phyloP scores from a whole-genome alignment of 2,888 invertebrate species.

The Hirtodrosophila duncani region DNA sequence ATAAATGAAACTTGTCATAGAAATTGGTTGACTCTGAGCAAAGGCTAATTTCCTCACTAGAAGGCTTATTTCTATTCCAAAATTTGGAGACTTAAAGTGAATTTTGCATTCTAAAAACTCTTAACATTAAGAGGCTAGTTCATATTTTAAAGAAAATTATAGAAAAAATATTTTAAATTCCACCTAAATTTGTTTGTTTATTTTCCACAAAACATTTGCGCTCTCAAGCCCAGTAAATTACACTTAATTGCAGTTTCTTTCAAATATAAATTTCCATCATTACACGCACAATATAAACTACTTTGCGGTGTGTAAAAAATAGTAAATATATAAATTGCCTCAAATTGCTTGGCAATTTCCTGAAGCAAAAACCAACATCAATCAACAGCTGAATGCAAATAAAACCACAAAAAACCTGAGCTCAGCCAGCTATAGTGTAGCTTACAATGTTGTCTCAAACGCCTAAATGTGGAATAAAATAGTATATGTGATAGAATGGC shows the following conservation, averaged over 20 bases:
- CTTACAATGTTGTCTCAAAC: neutral
- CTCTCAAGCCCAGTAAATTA: constrained; percentile 1
- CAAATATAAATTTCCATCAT: too few species aligned
- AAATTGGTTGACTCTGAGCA: too few species aligned
- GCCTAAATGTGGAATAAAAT: neutral
- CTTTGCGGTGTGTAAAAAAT: constrained; percentile 28
- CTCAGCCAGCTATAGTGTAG: constrained; percentile 16
- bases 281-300: neutral
- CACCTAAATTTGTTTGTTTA: too few species aligned
- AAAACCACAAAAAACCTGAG: constrained; percentile 38
- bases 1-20: too few species aligned
- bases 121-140: too few species aligned
- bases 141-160: too few species aligned
- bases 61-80: too few species aligned
- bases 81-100: too few species aligned
- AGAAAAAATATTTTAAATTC: too few species aligned
- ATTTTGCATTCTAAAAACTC: too few species aligned
- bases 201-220: too few species aligned
- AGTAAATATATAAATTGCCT: constrained; percentile 16
- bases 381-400: constrained; percentile 33
- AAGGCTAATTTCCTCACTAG: too few species aligned
- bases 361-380: constrained; percentile 5
- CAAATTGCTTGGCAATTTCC: constrained; percentile 25
- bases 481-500: constrained; percentile 1
- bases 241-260: neutral